These are phyloP conservation scores for Stenodera caucasica DNA, from an alignment of 2,888 invertebrate genomes.

Conservation along the genomic window DNA sequence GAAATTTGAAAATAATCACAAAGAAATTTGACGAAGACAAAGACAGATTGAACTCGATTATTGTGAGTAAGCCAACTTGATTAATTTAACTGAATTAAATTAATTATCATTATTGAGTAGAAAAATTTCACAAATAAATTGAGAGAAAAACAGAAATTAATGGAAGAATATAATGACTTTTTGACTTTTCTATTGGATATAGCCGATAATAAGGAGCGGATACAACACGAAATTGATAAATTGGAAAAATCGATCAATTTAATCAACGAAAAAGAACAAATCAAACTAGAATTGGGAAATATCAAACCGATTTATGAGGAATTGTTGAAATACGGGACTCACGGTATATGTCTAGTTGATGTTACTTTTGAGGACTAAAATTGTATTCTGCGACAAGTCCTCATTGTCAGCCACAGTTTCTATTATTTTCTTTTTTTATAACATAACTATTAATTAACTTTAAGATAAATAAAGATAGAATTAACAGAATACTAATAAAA, in stretches of 20 bases:
- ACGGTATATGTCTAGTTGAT: slow-evolving; percentile 4
- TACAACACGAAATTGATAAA: slow-evolving; percentile 22
- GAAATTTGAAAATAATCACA: background rate
- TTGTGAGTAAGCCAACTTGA: background rate
- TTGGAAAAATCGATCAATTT: slow-evolving; percentile 18
- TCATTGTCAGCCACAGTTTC: too few relatives aligned
- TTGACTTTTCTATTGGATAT: slow-evolving; percentile 1
- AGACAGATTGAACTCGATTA: background rate
- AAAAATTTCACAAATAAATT: background rate
- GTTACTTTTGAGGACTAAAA: slow-evolving; percentile 7
- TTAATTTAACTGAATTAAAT: background rate
- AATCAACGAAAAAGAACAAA: slow-evolving; percentile 13
- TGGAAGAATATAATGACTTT: slow-evolving; percentile 2
- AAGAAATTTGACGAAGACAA: background rate
- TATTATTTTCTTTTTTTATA: too few relatives aligned
- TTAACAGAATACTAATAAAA: too few relatives aligned
- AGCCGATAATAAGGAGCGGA: slow-evolving; percentile 15
- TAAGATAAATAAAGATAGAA: too few relatives aligned
- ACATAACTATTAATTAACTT: too few relatives aligned
- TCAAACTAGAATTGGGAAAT: slow-evolving; percentile 21
- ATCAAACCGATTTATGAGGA: slow-evolving; percentile 20
- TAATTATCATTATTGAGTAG: background rate
- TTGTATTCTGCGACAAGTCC: too few relatives aligned
- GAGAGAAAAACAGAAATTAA: background rate
- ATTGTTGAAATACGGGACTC: background rate